phyloP scores from a whole-genome alignment of 2,797 vertebrate genomes.

The Cyprinodon diabolis region DNA sequence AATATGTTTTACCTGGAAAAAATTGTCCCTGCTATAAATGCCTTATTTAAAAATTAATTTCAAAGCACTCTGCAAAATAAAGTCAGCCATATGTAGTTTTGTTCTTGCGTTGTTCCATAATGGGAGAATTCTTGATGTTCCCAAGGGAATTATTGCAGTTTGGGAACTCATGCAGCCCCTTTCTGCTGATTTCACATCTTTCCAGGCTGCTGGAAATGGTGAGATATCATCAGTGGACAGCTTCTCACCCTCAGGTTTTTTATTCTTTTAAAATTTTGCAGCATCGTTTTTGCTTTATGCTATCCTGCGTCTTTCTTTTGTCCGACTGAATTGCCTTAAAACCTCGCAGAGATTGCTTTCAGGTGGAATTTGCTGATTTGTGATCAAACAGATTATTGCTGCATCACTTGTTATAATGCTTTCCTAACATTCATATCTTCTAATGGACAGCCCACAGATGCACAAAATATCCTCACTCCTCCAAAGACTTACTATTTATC shows the following conservation, averaged over 20 bases:
- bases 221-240: constrained; percentile 48
- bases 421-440: constrained; percentile 28
- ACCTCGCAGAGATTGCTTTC: constrained; percentile 42
- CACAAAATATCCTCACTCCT: constrained; percentile 2
- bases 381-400: constrained; percentile 60
- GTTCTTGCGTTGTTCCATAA: constrained; percentile 34
- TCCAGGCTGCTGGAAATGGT: constrained; percentile 19
- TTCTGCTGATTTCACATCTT: constrained; percentile 32
- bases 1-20: neutral
- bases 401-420: constrained; percentile 49
- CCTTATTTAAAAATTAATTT: constrained; percentile 30
- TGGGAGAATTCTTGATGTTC: constrained; percentile 37
- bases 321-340: constrained; percentile 28
- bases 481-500: constrained; percentile 9
- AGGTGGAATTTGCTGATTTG: constrained; percentile 60
- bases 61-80: constrained; percentile 35
- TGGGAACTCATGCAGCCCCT: constrained; percentile 16
- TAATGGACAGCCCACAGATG: constrained; percentile 30
- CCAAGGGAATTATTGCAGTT: constrained; percentile 20
- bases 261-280: constrained; percentile 36
- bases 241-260: constrained; percentile 23
- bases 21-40: neutral
- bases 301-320: constrained; percentile 16
- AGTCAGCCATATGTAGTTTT: constrained; percentile 40
- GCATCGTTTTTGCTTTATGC: constrained; percentile 13